Base-by-base conservation (phyloP, 35 echinoderm and acorn worm genomes). In the Heliocidaris erythrogramma region DNA sequence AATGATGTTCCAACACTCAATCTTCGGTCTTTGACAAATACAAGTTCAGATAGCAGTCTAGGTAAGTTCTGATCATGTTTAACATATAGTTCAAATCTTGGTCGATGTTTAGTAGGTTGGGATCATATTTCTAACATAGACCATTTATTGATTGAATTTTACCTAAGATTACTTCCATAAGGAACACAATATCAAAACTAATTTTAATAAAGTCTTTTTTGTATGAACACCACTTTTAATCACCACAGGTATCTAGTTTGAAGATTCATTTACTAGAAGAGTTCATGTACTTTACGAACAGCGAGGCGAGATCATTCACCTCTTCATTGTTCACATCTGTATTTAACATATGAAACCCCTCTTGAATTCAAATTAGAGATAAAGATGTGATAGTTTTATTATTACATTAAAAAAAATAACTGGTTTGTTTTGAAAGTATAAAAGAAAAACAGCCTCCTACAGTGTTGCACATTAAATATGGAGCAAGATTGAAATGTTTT, bases 21-120 rank as follows among this genome's bases (percentile, higher is more conserved):
- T 92, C 49, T 92, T 13, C 47, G 49, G 30, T 92, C 91, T 49
- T 47, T 59, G 48, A 92, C 91, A 59, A 21, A 30, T 30, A 30
- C 48, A 92, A 92, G 91, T 50, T 92, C 91, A 92, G 91, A 92
- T 10, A 59, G 50, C 29, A 89, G 87, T 89, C 47, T 89, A 21
- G 87, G 87, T 89, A 48, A 89, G 87, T 48, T 47, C 69, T 4
- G 69, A 16, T 84, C 47, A 89, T 32, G 87, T 47, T 89, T 17
- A 88, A 89, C 87, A 89, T n/a, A n/a, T 48, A 31, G 10, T 10
- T 9, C 47, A 48, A 31, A 31, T 32, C 31, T 89, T 78, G 27
- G n/a, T 78, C 0, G 65, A 78, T 78, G 4, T 5, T 78, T 78
- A n/a, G 27, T 21, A 0, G 14, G 65, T 78, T 21, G 7, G 21